Base-by-base conservation (phyloP, 2,888 invertebrate species). In the Poecilus cupreus region DNA sequence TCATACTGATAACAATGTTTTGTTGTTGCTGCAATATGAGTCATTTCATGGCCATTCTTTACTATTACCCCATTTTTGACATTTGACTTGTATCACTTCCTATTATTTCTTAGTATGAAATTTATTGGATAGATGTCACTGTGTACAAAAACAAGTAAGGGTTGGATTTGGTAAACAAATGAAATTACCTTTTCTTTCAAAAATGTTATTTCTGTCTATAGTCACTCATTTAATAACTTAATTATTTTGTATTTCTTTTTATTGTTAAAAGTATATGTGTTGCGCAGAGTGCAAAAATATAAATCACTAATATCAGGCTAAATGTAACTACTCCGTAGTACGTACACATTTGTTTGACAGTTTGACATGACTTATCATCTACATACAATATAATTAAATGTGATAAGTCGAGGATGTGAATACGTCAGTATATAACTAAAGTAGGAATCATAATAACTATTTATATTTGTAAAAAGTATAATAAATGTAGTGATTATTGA, bases 41-140 rank as follows among this genome's bases (percentile, higher is more conserved):
- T 77, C 77, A 77, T 68, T 68, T 37, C 64, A 68, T 68, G 64
- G 64, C 60, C 77, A 60, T 77, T 77, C 60, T 77, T 20, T 77
- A 46, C n/a, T n/a, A n/a, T n/a, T n/a, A 74, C 74, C 46, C 51
- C 16, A 54, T 76, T 76, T 77, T 77, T 77, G 77, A 77, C 77
- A 60, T 57, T 43, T 68, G 64, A 60, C 60, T 60, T n/a, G 2
- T 5, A 18, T 4, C 37, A 68, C 37, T 60, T 60, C 60, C 60
- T 60, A 26, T 5, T 60, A 54, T 54, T 43, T 43, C 22, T 5
- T 26, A 13, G 13, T 60, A 26, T 13, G 13, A 60, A 60, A 60
- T 24, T 60, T 3, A 26, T 24, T 60, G 24, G 5, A 3, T 26
- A 60, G 60, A 60, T 60, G 60, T 54, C 54, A 8, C 54, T 54